phyloP scores from a whole-genome alignment of 30 jellyfish, hydroid and myxozoan genomes.

The Clytia hemisphaerica region DNA sequence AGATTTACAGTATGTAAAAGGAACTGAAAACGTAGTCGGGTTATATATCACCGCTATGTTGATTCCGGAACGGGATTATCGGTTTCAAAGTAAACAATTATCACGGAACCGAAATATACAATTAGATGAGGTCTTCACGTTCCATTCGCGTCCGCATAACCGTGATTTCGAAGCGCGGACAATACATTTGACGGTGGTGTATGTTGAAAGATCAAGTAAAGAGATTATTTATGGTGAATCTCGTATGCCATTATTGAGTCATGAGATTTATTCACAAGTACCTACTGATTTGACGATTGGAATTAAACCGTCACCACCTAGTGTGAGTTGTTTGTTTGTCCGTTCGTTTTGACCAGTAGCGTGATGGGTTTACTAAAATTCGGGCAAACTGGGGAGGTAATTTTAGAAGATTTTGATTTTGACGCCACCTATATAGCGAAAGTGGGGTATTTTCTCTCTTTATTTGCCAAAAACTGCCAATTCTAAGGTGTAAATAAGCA shows the following conservation, averaged over 20 bases:
- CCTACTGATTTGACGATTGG: constrained; percentile 62
- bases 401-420: no score
- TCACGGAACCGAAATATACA: not conserved
- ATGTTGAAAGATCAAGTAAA: constrained; percentile 49
- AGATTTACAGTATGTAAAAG: constrained; percentile 45
- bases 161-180: constrained; percentile 90
- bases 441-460: no score
- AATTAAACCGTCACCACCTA: constrained; percentile 54
- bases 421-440: no score
- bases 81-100: constrained; percentile 43
- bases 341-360: no score
- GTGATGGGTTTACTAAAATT: no score
- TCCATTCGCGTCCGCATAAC: constrained; percentile 73
- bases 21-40: constrained; percentile 32
- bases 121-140: constrained; percentile 60
- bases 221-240: constrained; percentile 74
- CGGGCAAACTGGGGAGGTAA: no score
- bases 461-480: no score
- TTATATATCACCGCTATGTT: constrained; percentile 39
- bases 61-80: constrained; percentile 75
- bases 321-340: constrained; percentile 38
- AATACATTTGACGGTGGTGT: constrained; percentile 33
- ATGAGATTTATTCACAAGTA: constrained; percentile 81
- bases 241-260: constrained; percentile 59
- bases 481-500: no score